A percentile compares a stretch with the other conserved stretches of the same genome.
Conservation (phyloP, 1,140 invertebrate genomes). For the Drosophila truncata region DNA sequence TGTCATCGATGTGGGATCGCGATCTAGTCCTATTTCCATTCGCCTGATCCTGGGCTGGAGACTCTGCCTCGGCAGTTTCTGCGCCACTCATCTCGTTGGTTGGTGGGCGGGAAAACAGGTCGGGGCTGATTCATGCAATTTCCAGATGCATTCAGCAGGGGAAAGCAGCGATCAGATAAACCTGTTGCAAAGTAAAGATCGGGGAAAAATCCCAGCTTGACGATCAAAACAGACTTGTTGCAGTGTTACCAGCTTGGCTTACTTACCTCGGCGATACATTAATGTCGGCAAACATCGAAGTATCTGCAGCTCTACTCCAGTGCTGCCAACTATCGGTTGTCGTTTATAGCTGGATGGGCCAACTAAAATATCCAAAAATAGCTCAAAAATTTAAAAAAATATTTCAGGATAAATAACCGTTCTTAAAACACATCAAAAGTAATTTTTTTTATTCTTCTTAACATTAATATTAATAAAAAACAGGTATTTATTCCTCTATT, state of each 20-base stretch:
- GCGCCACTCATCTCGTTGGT: slow-evolving; percentile 39
- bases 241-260: not conserved
- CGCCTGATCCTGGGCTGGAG: slow-evolving; percentile 4
- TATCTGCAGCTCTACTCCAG: too few species aligned
- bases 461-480: too few species aligned
- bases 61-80: slow-evolving; percentile 25
- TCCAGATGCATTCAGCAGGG: slow-evolving; percentile 11
- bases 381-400: too few species aligned
- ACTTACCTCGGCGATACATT: not conserved
- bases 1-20: slow-evolving; percentile 36
- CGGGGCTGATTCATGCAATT: slow-evolving; percentile 41
- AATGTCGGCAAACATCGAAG: not conserved
- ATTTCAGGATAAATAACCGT: too few species aligned
- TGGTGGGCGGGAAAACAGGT: not conserved
- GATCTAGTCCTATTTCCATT: slow-evolving; percentile 34
- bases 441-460: too few species aligned
- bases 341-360: too few species aligned
- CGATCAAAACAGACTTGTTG: slow-evolving; percentile 1
- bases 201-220: slow-evolving; percentile 25
- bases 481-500: too few species aligned
- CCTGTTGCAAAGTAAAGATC: slow-evolving; percentile 25
- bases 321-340: too few species aligned
- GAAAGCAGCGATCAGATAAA: slow-evolving; percentile 11
- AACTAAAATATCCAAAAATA: too few species aligned
- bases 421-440: too few species aligned